Base-by-base conservation (phyloP, 1,140 invertebrate genomes). In the Ceratosolen solmsi region DNA sequence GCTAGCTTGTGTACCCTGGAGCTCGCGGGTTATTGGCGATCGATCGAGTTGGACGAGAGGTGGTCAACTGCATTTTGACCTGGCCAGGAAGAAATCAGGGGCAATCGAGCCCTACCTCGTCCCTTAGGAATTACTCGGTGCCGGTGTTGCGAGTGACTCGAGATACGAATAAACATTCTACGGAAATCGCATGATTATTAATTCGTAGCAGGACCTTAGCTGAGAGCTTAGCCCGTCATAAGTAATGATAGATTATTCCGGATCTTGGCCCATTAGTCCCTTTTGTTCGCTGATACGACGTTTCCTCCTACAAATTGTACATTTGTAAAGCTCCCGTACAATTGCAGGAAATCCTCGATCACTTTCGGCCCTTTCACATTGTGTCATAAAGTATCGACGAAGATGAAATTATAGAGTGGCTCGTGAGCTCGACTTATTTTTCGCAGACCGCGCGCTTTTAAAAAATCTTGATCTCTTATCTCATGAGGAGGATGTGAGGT, bases 221-320 rank as follows among this genome's bases (percentile, higher is more conserved):
- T n/a, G n/a, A n/a, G n/a, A n/a, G n/a, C n/a, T n/a, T n/a, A n/a
- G n/a, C n/a, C n/a, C n/a, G n/a, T n/a, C n/a, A 0, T 20, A 27
- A 63, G 60, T 63, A 63, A 63, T 63, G 60, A 33, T 33, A 63
- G 30, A 13, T 63, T 63, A 63, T 63, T 63, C 33, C 30, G 30
- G 2, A 33, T 33, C 13, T 20, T 15, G 60, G 17, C 15, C 30
- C 60, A 36, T 63, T 63, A 63, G 17, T 63, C 33, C 13, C 27
- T 33, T 63, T 36, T 27, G 4, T 63, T 63, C 60, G 60, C n/a
- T n/a, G n/a, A 33, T 33, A 33, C 60, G 17, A 9, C 27, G 2
- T 63, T 63, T 63, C 17, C 17, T 33, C 13, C 4, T 33, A 63
- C 60, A 33, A 2, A 63, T 3, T 63, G 30, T 13, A 46, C 41